phyloP scores from a whole-genome alignment of 2,888 invertebrate species.

The Saturnia japonica region DNA sequence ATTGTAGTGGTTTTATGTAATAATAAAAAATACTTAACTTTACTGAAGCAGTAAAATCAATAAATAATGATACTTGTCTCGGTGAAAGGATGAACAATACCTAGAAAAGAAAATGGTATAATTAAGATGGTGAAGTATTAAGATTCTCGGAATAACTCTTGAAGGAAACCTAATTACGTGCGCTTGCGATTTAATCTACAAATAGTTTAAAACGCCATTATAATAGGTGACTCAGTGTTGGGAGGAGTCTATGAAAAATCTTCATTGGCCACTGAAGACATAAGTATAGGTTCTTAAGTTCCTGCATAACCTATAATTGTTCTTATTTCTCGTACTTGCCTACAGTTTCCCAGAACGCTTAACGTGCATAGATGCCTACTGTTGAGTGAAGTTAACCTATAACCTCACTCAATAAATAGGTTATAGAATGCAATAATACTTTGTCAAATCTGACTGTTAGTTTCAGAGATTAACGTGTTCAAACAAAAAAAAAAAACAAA shows the following conservation, averaged over 20 bases:
- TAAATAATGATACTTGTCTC: background rate
- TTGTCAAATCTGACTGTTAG: no score
- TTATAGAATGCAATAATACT: no score
- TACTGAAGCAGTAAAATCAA: background rate
- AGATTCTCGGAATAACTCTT: background rate
- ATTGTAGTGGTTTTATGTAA: background rate
- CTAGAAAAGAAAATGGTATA: constrained; percentile 4
- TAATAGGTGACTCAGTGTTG: background rate
- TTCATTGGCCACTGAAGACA: no score
- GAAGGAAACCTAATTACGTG: background rate
- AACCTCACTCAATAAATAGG: background rate
- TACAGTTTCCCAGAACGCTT: no score
- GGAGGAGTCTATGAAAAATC: background rate
- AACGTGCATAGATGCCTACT: no score
- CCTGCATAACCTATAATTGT: no score
- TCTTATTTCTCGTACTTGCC: no score
- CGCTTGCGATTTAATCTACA: background rate
- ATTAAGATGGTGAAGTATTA: background rate
- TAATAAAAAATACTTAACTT: background rate
- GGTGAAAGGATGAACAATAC: background rate
- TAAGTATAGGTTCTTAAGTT: no score
- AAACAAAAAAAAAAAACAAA: no score
- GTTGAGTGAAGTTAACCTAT: background rate
- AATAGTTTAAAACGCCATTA: background rate
- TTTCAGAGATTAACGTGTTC: no score